These are phyloP conservation scores for Cuculus canorus DNA, from an alignment of 2,797 vertebrate genomes.

Conservation along the genomic window DNA sequence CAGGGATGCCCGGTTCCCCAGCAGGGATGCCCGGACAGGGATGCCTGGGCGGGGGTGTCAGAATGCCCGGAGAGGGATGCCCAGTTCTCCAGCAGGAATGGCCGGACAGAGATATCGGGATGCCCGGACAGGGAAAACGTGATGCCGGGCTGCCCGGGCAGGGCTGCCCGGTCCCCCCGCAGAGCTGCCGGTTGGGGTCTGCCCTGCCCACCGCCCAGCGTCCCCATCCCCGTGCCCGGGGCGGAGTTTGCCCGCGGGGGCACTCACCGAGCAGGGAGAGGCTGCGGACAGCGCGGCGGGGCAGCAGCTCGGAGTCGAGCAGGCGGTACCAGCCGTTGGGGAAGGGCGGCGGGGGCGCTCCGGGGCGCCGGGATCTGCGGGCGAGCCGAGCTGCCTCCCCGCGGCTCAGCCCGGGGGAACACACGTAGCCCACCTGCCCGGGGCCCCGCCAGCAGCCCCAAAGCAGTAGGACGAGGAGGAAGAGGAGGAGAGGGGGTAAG, in stretches of 20 bases:
- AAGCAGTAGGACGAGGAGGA: background rate
- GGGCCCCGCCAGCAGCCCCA: constrained; percentile 52
- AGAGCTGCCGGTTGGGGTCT: too few relatives aligned
- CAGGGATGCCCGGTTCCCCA: too few relatives aligned
- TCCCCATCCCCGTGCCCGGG: too few relatives aligned
- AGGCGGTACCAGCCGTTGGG: constrained; percentile 87
- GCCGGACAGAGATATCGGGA: too few relatives aligned
- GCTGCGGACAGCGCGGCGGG: constrained; percentile 73
- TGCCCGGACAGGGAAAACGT: too few relatives aligned
- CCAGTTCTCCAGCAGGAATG: background rate
- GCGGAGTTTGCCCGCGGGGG: too few relatives aligned
- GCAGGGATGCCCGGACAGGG: too few relatives aligned
- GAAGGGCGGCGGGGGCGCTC: constrained; percentile 83
- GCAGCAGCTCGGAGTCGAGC: constrained; percentile 80
- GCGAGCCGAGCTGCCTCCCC: constrained; percentile 72
- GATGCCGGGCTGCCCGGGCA: too few relatives aligned
- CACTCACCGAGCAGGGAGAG: constrained; percentile 81
- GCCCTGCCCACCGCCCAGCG: background rate
- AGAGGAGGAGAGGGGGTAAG: background rate
- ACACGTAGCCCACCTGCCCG: constrained; percentile 83
- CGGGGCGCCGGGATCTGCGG: constrained; percentile 78
- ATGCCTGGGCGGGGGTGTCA: too few relatives aligned
- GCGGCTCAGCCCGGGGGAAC: constrained; percentile 72
- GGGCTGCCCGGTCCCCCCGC: too few relatives aligned
- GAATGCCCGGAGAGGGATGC: too few relatives aligned